Conservation (phyloP, 2,113 vertebrate genomes). For the Epinephelus moara region DNA sequence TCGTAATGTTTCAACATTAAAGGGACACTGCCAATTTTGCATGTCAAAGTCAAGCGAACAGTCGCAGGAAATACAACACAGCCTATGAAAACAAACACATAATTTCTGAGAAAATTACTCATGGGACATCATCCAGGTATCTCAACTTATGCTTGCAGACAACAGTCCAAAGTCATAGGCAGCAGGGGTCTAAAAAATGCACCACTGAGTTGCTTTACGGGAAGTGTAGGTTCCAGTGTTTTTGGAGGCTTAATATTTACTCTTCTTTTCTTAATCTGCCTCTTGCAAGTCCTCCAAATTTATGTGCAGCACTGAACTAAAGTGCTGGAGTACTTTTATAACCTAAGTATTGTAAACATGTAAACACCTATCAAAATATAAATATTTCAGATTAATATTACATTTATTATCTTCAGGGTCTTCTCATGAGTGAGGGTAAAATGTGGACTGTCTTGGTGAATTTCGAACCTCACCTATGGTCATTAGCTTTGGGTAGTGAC, state of each 20-base stretch:
- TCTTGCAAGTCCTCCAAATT: neutral
- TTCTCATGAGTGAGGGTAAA: too few relatives aligned
- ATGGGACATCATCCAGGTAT: neutral
- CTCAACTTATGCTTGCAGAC: neutral
- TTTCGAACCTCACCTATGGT: too few relatives aligned
- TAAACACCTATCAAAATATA: too few relatives aligned
- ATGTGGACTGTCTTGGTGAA: too few relatives aligned
- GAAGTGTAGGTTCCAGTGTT: neutral
- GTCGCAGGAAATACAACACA: neutral
- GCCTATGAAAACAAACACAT: neutral
- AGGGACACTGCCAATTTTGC: conserved; percentile 4
- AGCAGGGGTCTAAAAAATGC: neutral
- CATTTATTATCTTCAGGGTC: too few relatives aligned
- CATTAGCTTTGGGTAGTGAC: too few relatives aligned
- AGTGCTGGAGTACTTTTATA: neutral
- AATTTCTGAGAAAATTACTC: neutral
- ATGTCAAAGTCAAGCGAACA: conserved; percentile 17
- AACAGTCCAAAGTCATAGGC: neutral
- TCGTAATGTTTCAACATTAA: conserved; percentile 16
- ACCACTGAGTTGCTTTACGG: neutral
- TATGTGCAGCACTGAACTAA: neutral
- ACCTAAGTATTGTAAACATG: neutral
- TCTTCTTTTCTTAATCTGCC: neutral
- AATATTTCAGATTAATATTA: too few relatives aligned
- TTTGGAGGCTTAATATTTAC: neutral